Evolutionary conservation across 2,888 invertebrate species (phyloP), one percentile per base, ranked within the genome.

Genomic region (Conchocele bisecta): DNA sequence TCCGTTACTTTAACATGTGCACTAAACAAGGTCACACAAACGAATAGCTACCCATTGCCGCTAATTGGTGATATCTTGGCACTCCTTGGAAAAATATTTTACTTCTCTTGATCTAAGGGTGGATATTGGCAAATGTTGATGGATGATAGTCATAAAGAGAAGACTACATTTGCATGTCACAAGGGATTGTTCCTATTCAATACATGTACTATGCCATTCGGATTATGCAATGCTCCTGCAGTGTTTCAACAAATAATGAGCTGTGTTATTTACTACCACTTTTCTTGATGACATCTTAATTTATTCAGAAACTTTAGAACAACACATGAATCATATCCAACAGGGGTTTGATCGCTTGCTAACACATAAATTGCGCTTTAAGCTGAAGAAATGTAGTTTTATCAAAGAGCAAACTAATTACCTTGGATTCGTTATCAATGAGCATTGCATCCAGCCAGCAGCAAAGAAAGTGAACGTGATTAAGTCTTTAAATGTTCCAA

Each of bases 231-330:
- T 56, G 72, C 69, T 0, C 72, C 75, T n/a, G 33, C 17, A 24
- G 37, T 53, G 4, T 72, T 37, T 42, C 60, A 69, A 46, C 31
- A 65, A 39, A 35, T 75, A 3, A 63, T 79, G 63, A 17, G 17
- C 3, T 33, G 41, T 20, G 76, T n/a, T 9, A 5, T 81, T 78
- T 56, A 29, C 51, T 29, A 39, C 37, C 9, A 54, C 42, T 20
- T 79, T 79, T 39, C 29, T 81, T 3, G 75, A 81, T 35, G 75
- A 76, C 28, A 68, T 79, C 17, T 31, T 79, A 2, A 69, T 80
- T n/a, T 75, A 63, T 26, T 63, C 53, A 33, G n/a, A 41, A 17
- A 59, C 66, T 13, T 7, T 57, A 15, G 70, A 75, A 17, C 75
- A 75, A 39, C 79, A 75, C 56, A n/a, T 65, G 13, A 28, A 50